Base-by-base conservation (phyloP, 1,140 invertebrate genomes). In the Colletes gigas region DNA sequence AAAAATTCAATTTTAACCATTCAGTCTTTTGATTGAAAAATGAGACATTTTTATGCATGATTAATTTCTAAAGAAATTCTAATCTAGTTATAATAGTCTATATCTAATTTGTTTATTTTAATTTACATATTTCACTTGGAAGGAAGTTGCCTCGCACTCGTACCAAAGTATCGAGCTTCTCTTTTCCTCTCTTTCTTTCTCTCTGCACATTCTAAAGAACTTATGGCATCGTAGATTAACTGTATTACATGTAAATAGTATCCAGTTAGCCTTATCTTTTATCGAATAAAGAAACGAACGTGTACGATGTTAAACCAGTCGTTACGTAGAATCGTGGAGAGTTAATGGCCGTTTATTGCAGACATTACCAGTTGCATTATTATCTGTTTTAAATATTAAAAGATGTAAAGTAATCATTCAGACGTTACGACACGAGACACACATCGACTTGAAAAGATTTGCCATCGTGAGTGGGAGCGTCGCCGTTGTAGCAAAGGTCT, bases 391-490 rank as follows among this genome's bases (percentile, higher is more conserved):
- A 19, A 66, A 75, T 65, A 66, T 63, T 66, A 59, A 59, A 67
- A 39, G 62, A 30, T 52, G 44, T 21, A 59, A 14, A 77, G 54
- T 77, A 69, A 77, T 77, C 74, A 69, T 68, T 50, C 4, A 19
- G 54, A 0, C 21, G 17, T 77, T 69, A 19, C 74, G 41, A 67
- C 30, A 75, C 3, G 3, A 55, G 39, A 21, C 19, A 54, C 57
- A 69, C 74, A 83, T 83, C 63, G 85, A 70, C 76, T 73, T 72
- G 83, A 78, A 65, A 82, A 81, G 69, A 79, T 83, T 84, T 84
- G 67, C 69, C 63, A 85, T 87, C 87, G 87, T 88, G 87, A 88
- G 87, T 87, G 82, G 87, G 87, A 88, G 87, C 85, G 87, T 85
- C 78, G 66, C 54, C 30, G 21, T 14, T 41, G 15, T 39, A 80